A percentile compares a stretch with the other conserved stretches of the same genome.
Evolutionary conservation across 2,888 invertebrate genomes (phyloP).

Genomic region (Caenorhabditis angaria): DNA sequence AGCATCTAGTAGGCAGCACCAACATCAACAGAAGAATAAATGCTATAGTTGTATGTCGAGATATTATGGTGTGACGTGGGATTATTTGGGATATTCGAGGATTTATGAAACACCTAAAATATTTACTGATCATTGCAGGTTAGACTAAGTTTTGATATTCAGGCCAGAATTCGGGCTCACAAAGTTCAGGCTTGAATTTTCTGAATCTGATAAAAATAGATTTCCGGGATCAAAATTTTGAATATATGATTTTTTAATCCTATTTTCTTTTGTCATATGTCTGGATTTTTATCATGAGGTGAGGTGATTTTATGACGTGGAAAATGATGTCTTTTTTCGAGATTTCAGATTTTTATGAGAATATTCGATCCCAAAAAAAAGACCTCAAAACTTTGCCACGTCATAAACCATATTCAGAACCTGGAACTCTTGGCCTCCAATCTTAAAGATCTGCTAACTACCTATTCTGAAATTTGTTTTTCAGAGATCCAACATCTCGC

Average conservation of each 20-base stretch:
- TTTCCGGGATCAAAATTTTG: too few relatives aligned
- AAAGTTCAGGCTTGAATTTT: background rate
- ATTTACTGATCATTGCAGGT: slow-evolving; percentile 67
- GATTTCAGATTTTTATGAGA: too few relatives aligned
- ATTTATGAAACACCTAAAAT: slow-evolving; percentile 65
- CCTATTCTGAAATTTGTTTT: slow-evolving; percentile 3
- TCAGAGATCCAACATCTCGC: slow-evolving; percentile 59
- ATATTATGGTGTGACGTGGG: slow-evolving; percentile 68
- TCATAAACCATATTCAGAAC: too few relatives aligned
- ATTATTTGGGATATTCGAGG: slow-evolving; percentile 65
- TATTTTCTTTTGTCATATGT: too few relatives aligned
- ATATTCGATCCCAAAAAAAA: too few relatives aligned
- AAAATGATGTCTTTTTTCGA: too few relatives aligned
- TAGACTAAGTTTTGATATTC: too few relatives aligned
- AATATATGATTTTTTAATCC: too few relatives aligned
- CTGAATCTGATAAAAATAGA: background rate
- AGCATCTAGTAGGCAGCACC: background rate
- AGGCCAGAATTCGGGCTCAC: background rate
- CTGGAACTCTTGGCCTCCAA: too few relatives aligned
- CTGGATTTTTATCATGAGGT: too few relatives aligned
- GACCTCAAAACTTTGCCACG: too few relatives aligned
- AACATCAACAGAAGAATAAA: background rate
- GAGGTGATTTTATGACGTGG: too few relatives aligned
- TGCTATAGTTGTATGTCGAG: slow-evolving; percentile 69
- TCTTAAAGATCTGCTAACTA: background rate